Evolutionary conservation across 2,888 invertebrate genomes (phyloP).

Genomic region (Oscheius onirici): DNA sequence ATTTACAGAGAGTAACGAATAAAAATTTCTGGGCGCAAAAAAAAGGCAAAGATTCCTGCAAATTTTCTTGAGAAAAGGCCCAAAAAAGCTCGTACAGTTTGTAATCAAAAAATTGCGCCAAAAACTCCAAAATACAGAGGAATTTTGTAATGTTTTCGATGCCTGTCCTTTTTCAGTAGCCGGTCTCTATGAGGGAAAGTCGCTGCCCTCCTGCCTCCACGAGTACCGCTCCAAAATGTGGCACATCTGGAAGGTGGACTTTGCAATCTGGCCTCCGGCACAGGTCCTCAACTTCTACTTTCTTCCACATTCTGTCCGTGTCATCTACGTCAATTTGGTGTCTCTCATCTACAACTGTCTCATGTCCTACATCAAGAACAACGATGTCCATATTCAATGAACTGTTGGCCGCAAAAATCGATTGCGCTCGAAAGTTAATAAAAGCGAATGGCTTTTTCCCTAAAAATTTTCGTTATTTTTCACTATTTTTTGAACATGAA

Average conservation of each 20-base stretch:
- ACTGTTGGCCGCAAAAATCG: not conserved
- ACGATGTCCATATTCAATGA: constrained; percentile 28
- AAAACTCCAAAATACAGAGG: not conserved
- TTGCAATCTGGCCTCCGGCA: constrained; percentile 91
- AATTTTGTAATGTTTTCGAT: not conserved
- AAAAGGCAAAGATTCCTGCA: not conserved
- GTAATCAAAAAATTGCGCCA: not conserved
- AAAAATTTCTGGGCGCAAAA: not conserved
- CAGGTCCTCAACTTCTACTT: constrained; percentile 91
- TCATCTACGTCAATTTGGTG: constrained; percentile 86
- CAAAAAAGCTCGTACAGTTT: too few relatives aligned
- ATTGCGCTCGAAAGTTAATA: too few relatives aligned
- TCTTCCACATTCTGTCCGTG: constrained; percentile 83
- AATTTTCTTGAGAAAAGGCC: not conserved
- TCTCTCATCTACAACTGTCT: constrained; percentile 87
- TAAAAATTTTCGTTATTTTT: too few relatives aligned
- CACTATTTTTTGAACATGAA: too few relatives aligned
- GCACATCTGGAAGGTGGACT: constrained; percentile 76
- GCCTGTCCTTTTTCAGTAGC: constrained; percentile 17
- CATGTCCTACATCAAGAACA: constrained; percentile 79
- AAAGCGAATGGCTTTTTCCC: too few relatives aligned
- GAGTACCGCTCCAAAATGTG: constrained; percentile 29
- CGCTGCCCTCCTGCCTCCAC: constrained; percentile 16
- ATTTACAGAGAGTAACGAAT: not conserved
- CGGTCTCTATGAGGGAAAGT: constrained; percentile 31